A percentile compares a stretch with the other conserved stretches of the same genome.
phyloP scores from a whole-genome alignment of 1,140 invertebrate species.

The Diuraphis noxia region DNA sequence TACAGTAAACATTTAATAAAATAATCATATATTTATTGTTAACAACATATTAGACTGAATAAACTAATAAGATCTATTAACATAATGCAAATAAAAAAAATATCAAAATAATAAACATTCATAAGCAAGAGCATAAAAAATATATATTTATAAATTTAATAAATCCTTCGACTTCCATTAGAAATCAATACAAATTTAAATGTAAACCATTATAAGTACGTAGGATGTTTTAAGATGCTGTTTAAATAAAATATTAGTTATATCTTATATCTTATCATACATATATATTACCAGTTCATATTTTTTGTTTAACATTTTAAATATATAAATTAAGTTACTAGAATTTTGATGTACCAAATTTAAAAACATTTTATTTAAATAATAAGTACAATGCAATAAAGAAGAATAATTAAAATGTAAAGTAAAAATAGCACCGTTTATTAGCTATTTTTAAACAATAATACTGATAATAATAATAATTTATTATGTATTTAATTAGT shows the following conservation, averaged over 20 bases:
- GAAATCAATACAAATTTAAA: too few species aligned
- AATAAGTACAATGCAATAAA: neutral
- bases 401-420: neutral
- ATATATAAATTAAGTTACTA: neutral
- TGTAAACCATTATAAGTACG: too few species aligned
- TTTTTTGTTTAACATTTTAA: neutral
- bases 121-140: too few species aligned
- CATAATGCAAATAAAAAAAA: neutral
- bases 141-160: too few species aligned
- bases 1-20: neutral
- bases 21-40: neutral
- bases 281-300: neutral
- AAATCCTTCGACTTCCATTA: too few species aligned
- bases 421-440: neutral
- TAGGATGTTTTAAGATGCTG: too few species aligned
- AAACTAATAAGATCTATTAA: neutral
- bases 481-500: neutral
- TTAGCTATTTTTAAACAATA: neutral
- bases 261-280: too few species aligned
- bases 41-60: too few species aligned
- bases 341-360: neutral
- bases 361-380: neutral
- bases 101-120: neutral
- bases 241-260: too few species aligned
- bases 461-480: conserved; percentile 14